phyloP scores from a whole-genome alignment of 2,113 vertebrate genomes.

The Panthera leo region DNA sequence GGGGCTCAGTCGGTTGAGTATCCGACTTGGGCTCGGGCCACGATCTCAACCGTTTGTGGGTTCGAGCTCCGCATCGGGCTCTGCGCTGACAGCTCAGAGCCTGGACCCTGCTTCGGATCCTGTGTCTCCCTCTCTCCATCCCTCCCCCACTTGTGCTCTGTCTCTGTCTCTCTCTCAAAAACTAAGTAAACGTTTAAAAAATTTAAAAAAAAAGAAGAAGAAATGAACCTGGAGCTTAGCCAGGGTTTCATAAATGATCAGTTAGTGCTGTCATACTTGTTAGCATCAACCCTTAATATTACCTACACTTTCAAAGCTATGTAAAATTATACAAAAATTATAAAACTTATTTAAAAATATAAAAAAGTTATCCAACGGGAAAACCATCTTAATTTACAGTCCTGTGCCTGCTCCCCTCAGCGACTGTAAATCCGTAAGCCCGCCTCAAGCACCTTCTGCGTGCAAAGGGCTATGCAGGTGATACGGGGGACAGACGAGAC shows the following conservation, averaged over 20 bases:
- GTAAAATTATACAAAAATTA: neutral
- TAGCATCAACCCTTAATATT: neutral
- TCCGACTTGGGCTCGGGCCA: too few species aligned
- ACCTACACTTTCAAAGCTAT: neutral
- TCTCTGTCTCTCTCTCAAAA: too few species aligned
- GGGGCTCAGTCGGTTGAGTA: too few species aligned
- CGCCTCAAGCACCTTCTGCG: neutral
- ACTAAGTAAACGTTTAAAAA: too few species aligned
- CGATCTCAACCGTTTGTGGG: too few species aligned
- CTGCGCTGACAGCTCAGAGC: too few species aligned
- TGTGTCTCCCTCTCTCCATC: too few species aligned
- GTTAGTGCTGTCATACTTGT: accelerated
- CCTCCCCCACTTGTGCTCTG: too few species aligned
- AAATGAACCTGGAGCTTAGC: neutral
- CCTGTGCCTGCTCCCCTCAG: neutral
- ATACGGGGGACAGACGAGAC: neutral
- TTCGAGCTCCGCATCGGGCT: too few species aligned
- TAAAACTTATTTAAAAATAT: too few species aligned
- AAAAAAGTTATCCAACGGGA: neutral
- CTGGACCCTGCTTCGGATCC: too few species aligned
- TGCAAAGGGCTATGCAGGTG: neutral
- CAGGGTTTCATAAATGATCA: neutral
- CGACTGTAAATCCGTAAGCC: neutral
- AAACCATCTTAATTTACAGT: neutral
- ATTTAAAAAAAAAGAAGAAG: too few species aligned